These are phyloP conservation scores for Malurus cyaneus DNA, from an alignment of 2,113 vertebrate genomes.

Conservation along the genomic window DNA sequence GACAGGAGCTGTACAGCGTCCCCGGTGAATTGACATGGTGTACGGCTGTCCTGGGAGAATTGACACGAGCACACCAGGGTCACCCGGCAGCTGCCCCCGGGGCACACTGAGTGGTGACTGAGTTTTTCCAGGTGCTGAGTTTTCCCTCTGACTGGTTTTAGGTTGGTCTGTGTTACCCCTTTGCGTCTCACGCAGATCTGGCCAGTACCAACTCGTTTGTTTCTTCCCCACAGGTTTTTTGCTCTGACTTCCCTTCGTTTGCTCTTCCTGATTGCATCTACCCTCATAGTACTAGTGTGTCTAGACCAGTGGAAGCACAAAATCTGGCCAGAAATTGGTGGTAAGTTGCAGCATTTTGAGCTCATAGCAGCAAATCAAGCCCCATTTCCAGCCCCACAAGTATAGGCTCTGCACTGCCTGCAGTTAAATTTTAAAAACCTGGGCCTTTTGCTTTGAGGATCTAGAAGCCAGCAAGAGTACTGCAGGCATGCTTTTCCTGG, in stretches of 20 bases:
- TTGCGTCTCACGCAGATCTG: rapidly evolving
- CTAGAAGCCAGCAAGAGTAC: not conserved
- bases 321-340: slow-evolving; percentile 90
- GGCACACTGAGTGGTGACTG: not conserved
- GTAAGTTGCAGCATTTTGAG: slow-evolving; percentile 66
- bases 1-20: not conserved
- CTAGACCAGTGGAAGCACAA: slow-evolving; percentile 89
- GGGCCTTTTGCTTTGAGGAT: not conserved
- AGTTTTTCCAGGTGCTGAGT: not conserved
- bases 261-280: slow-evolving; percentile 84
- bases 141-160: not conserved
- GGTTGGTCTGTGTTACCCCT: not conserved
- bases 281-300: slow-evolving; percentile 81
- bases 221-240: slow-evolving; percentile 81
- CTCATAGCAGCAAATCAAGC: not conserved
- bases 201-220: rapidly evolving
- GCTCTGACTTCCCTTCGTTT: slow-evolving; percentile 89
- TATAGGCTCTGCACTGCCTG: not conserved
- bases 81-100: not conserved
- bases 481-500: not conserved
- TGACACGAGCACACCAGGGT: not conserved
- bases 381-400: rapidly evolving
- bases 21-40: rapidly evolving
- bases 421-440: not conserved
- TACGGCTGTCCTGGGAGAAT: not conserved